These are phyloP conservation scores for Poecilia velifera DNA, from an alignment of 2,797 vertebrate species.

Conservation along the genomic window DNA sequence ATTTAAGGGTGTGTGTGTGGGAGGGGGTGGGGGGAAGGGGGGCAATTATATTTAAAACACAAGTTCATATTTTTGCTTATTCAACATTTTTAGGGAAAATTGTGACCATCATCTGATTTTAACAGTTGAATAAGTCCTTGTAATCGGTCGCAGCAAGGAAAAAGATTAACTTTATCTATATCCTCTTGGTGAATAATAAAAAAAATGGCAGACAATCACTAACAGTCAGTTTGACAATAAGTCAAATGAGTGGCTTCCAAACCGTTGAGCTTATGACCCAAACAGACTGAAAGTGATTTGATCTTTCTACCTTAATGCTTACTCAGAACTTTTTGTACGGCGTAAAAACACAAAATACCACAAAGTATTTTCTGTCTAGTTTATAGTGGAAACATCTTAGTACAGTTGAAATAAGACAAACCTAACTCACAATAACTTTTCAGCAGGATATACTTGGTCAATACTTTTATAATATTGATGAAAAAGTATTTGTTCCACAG, in stretches of 20 bases:
- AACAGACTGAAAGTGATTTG: background rate
- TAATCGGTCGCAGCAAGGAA: background rate
- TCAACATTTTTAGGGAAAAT: background rate
- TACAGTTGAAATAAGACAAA: too few species aligned
- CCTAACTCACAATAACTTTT: too few species aligned
- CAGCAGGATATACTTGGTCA: too few species aligned
- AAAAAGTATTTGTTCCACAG: too few species aligned
- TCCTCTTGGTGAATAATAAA: background rate
- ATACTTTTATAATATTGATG: too few species aligned
- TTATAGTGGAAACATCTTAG: too few species aligned
- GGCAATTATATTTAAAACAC: background rate
- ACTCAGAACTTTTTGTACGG: background rate
- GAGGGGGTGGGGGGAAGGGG: too few species aligned
- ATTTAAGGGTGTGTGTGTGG: background rate
- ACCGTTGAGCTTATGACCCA: background rate
- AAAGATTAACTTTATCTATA: background rate
- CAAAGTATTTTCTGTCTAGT: too few species aligned
- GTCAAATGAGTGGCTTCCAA: background rate
- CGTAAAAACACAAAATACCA: too few species aligned
- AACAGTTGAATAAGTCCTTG: background rate
- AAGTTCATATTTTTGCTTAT: background rate
- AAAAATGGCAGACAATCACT: background rate
- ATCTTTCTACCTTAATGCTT: background rate
- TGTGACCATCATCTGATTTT: background rate
- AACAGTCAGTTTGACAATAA: background rate